A percentile compares a stretch with the other conserved stretches of the same genome.
These are phyloP conservation scores for Hiodon tergisus DNA, from an alignment of 2,113 vertebrate genomes.

Conservation along the genomic window DNA sequence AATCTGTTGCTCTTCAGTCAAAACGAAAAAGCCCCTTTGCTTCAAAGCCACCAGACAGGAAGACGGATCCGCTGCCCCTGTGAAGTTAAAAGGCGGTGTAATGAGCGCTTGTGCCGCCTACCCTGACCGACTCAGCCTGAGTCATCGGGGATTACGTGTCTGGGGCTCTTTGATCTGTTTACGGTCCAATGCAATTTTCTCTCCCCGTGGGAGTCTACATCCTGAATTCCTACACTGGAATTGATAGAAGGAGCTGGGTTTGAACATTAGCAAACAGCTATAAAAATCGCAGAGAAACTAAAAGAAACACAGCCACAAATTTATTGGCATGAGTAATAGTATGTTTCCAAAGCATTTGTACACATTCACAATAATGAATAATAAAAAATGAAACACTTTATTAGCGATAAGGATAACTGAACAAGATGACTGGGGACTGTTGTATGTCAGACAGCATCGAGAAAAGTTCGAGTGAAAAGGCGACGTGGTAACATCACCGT, in stretches of 20 bases:
- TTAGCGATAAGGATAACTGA: too few species aligned
- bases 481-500: too few species aligned
- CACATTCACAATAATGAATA: too few species aligned
- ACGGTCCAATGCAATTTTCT: slow-evolving; percentile 52
- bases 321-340: too few species aligned
- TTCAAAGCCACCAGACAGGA: slow-evolving; percentile 56
- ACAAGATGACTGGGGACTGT: too few species aligned
- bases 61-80: slow-evolving; percentile 34
- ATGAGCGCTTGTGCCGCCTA: slow-evolving; percentile 18
- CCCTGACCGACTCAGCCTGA: slow-evolving; percentile 48
- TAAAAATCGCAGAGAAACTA: too few species aligned
- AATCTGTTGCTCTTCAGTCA: slow-evolving; percentile 51
- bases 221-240: neutral
- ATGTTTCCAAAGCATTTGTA: too few species aligned
- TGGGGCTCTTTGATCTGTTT: slow-evolving; percentile 58
- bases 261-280: neutral
- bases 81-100: slow-evolving; percentile 8
- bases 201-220: slow-evolving; percentile 11
- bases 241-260: slow-evolving; percentile 24
- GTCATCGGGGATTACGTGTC: slow-evolving; percentile 61
- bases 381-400: too few species aligned
- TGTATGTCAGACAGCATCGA: too few species aligned
- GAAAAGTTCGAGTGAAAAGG: too few species aligned
- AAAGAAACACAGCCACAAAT: too few species aligned
- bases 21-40: slow-evolving; percentile 52